A percentile compares a stretch with the other conserved stretches of the same genome.
phyloP scores from a whole-genome alignment of 1,140 invertebrate genomes.

The Aphidius gifuensis region DNA sequence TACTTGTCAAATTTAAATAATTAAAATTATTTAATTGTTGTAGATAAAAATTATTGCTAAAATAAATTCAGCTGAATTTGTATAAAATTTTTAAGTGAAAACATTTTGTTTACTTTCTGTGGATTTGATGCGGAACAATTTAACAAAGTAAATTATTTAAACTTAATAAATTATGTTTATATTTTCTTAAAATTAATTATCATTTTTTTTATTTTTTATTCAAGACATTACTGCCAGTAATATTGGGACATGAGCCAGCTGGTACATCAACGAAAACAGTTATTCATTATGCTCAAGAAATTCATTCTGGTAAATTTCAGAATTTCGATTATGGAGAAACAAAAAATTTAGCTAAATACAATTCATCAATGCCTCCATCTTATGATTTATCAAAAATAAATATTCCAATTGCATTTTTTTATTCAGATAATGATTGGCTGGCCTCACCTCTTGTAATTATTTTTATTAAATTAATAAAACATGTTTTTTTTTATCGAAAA shows the following conservation, averaged over 20 bases:
- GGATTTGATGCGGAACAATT: conserved; percentile 49
- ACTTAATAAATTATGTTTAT: background rate
- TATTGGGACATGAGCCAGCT: conserved; percentile 72
- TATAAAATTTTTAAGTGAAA: too few relatives aligned
- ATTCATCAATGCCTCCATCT: conserved; percentile 60
- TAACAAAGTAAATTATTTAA: conserved; percentile 55
- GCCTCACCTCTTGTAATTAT: conserved; percentile 45
- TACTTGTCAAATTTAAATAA: too few relatives aligned
- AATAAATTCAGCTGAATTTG: too few relatives aligned
- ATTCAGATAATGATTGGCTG: conserved; percentile 70
- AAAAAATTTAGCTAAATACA: conserved; percentile 59
- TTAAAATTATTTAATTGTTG: too few relatives aligned
- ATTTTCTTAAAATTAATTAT: background rate
- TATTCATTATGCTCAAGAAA: conserved; percentile 68
- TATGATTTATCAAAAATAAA: conserved; percentile 66
- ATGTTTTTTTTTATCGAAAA: too few relatives aligned
- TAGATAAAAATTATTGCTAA: too few relatives aligned
- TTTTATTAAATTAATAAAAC: too few relatives aligned
- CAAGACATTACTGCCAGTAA: conserved; percentile 63
- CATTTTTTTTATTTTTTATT: conserved; percentile 20
- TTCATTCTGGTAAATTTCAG: conserved; percentile 61
- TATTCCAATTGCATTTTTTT: conserved; percentile 67
- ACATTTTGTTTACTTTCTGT: too few relatives aligned
- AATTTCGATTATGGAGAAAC: conserved; percentile 66
- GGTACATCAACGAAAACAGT: conserved; percentile 77